A percentile compares a stretch with the other conserved stretches of the same genome.
These are phyloP conservation scores for Diphyllodes magnificus DNA, from an alignment of 2,113 vertebrate genomes.

Conservation along the genomic window DNA sequence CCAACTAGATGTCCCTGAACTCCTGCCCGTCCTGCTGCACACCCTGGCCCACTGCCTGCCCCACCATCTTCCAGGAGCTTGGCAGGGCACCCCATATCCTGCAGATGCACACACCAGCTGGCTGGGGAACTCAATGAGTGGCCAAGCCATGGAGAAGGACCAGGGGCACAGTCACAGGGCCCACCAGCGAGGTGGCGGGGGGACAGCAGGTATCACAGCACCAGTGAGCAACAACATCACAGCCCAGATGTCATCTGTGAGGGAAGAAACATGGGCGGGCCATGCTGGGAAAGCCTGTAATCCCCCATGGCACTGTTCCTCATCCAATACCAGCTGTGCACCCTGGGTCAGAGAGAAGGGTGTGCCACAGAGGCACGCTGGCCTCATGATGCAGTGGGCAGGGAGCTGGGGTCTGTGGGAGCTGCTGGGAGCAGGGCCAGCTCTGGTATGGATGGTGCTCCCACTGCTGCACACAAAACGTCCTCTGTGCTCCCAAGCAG, in stretches of 20 bases:
- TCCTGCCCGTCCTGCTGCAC: neutral
- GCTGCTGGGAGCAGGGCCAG: neutral
- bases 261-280: neutral
- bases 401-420: rapidly evolving
- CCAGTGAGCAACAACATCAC: neutral
- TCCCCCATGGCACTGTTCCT: rapidly evolving
- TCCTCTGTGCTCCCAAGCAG: neutral
- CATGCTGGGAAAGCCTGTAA: neutral
- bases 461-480: neutral
- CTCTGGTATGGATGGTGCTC: rapidly evolving
- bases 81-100: neutral
- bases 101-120: neutral
- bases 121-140: rapidly evolving
- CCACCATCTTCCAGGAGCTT: neutral
- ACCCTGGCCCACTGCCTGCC: neutral
- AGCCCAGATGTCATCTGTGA: neutral
- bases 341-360: neutral
- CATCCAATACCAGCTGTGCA: rapidly evolving
- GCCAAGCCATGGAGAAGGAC: neutral
- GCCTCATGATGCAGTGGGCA: neutral
- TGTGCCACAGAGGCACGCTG: rapidly evolving
- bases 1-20: neutral
- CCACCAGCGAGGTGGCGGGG: rapidly evolving
- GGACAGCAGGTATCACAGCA: neutral
- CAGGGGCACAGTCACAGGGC: neutral